These are phyloP conservation scores for Halictus rubicundus DNA, from an alignment of 1,140 invertebrate genomes.

Conservation along the genomic window DNA sequence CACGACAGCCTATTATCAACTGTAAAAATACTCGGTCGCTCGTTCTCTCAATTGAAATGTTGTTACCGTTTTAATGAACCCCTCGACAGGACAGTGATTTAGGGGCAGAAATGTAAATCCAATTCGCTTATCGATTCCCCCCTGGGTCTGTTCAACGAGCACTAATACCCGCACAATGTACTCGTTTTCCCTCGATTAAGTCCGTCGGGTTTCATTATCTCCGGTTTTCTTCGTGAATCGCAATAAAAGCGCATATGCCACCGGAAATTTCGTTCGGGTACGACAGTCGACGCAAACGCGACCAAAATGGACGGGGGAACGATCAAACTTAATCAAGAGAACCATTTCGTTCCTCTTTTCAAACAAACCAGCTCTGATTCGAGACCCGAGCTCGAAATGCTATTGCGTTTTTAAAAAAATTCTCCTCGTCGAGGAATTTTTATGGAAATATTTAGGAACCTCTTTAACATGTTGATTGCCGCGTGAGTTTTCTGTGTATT, in stretches of 20 bases:
- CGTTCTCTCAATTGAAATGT: conserved; percentile 14
- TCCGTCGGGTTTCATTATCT: neutral
- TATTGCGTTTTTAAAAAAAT: no score
- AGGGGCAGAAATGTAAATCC: neutral
- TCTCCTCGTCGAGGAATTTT: no score
- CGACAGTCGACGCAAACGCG: no score
- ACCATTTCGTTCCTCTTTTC: no score
- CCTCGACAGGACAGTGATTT: conserved; percentile 2
- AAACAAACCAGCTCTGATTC: no score
- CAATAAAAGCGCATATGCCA: neutral
- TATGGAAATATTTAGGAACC: no score
- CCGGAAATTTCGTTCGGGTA: no score
- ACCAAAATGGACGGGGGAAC: no score
- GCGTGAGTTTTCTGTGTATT: no score
- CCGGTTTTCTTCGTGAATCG: neutral
- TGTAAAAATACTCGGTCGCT: conserved; percentile 26
- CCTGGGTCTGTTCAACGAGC: neutral
- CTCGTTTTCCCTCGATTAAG: conserved; percentile 7
- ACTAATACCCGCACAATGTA: neutral
- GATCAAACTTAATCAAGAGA: no score
- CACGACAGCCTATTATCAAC: conserved; percentile 6
- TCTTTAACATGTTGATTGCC: no score
- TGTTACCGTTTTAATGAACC: conserved; percentile 10
- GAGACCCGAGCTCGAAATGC: no score
- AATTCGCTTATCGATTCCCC: conserved; percentile 12